Base-by-base conservation (phyloP, 2,113 vertebrate species). In the Meleagris gallopavo region DNA sequence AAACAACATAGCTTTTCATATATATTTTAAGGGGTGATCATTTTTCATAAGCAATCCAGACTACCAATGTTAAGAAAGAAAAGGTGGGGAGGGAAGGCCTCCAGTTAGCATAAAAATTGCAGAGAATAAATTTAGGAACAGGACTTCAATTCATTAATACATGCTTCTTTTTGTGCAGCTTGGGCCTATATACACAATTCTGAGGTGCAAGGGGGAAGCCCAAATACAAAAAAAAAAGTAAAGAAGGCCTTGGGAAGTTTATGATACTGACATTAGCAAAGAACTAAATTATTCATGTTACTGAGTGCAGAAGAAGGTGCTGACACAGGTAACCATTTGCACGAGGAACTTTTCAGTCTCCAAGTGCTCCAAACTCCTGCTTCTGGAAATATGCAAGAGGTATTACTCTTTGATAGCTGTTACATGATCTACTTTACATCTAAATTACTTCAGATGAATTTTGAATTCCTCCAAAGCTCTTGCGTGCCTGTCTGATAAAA, bases 251-350 rank as follows among this genome's bases (percentile, higher is more conserved):
- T 46, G 29, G 32, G 82, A 73, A 93, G 70, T 8, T 83, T 30
- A 64, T 78, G 50, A 69, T n/a, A 29, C 11, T n/a, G 36, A 46
- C n/a, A 29, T 64, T 46, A 79, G 27, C 10, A 15, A 69, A 50
- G 8, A 90, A 54, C 9, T 87, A 52, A 89, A 87, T 90, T 87
- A 95, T 92, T 87, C 81, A 87, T 87, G 40, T 12, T 30, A 17
- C 58, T 55, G n/a, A 92, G n/a, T 20, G 24, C 75, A 85, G 45
- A 41, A 79, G 45, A 38, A 85, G 58, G 29, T 77, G 82, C 89
- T 91, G 72, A 91, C 74, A 87, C 24, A 41, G n/a, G 48, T 54
- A 70, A 54, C 11, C 9, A 27, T 43, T 34, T 50, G 34, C 29
- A 85, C 50, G 18, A 90, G 57, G n/a, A 83, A 57, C 29, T 64